A percentile compares a stretch with the other conserved stretches of the same genome.
Evolutionary conservation across 2,888 invertebrate genomes (phyloP).

Genomic region (Tortrix viridana): DNA sequence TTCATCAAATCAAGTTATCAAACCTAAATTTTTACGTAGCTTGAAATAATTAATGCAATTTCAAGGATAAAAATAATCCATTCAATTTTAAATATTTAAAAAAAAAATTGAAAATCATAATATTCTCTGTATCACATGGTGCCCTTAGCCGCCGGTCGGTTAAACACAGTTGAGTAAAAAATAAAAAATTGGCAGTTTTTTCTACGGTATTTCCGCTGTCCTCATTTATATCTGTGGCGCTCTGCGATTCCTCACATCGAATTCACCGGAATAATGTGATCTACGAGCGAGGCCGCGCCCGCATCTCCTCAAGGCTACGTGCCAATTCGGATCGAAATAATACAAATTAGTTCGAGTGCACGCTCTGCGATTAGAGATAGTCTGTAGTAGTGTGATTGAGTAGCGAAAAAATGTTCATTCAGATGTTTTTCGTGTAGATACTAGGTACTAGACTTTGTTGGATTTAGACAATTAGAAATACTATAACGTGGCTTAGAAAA

Average conservation of each 20-base stretch:
- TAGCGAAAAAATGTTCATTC: slow-evolving; percentile 6
- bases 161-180: too few relatives aligned
- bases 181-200: background rate
- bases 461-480: too few relatives aligned
- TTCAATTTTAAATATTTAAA: too few relatives aligned
- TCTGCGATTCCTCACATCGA: slow-evolving; percentile 27
- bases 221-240: background rate
- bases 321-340: slow-evolving; percentile 35
- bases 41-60: too few relatives aligned
- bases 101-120: too few relatives aligned
- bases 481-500: too few relatives aligned
- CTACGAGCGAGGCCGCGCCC: slow-evolving; percentile 49
- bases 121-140: too few relatives aligned
- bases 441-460: background rate
- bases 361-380: background rate
- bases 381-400: background rate
- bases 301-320: slow-evolving; percentile 46
- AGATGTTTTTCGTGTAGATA: background rate
- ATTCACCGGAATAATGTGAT: slow-evolving; percentile 45
- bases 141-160: too few relatives aligned
- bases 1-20: too few relatives aligned
- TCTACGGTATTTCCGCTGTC: background rate
- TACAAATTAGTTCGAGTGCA: slow-evolving; percentile 26
- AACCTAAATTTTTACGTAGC: too few relatives aligned
- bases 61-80: too few relatives aligned